A percentile compares a stretch with the other conserved stretches of the same genome.
These are phyloP conservation scores for Anisognathus igniventris DNA, from an alignment of 2,797 vertebrate species.

Conservation along the genomic window DNA sequence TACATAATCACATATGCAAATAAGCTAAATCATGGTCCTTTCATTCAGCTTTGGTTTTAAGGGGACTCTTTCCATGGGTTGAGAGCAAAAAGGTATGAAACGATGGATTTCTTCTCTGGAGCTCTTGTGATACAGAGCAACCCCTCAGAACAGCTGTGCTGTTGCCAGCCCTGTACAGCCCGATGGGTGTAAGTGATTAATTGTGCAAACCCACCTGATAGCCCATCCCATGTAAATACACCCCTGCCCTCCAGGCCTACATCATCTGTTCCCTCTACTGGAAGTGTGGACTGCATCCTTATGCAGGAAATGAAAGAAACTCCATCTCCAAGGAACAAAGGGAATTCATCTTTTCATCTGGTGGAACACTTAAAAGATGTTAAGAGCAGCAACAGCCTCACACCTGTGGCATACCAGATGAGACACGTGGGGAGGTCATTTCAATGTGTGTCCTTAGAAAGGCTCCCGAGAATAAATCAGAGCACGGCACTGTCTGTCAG, in stretches of 20 bases:
- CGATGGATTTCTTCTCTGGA: background rate
- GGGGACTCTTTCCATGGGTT: background rate
- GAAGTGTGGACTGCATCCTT: slow-evolving; percentile 52
- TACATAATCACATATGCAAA: slow-evolving; percentile 59
- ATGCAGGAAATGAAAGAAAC: slow-evolving; percentile 64
- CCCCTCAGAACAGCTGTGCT: background rate
- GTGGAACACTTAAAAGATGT: slow-evolving; percentile 52
- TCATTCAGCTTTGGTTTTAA: slow-evolving; percentile 38
- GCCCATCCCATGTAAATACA: slow-evolving; percentile 11
- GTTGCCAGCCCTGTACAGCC: background rate
- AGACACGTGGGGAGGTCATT: slow-evolving; percentile 39
- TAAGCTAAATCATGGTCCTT: background rate
- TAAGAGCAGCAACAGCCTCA: slow-evolving; percentile 53
- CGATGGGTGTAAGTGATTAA: background rate
- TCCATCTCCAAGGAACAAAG: slow-evolving; percentile 47
- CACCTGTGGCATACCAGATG: slow-evolving; percentile 56
- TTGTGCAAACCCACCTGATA: slow-evolving; percentile 2
- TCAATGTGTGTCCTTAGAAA: slow-evolving; percentile 28
- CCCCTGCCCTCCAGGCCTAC: background rate
- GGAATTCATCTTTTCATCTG: slow-evolving; percentile 59
- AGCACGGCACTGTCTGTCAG: background rate
- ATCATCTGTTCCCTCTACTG: slow-evolving; percentile 48
- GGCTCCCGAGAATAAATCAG: slow-evolving; percentile 27
- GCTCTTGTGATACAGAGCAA: background rate
- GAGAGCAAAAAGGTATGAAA: background rate